Base-by-base conservation (phyloP, 1,140 invertebrate species). In the Wasmannia auropunctata region DNA sequence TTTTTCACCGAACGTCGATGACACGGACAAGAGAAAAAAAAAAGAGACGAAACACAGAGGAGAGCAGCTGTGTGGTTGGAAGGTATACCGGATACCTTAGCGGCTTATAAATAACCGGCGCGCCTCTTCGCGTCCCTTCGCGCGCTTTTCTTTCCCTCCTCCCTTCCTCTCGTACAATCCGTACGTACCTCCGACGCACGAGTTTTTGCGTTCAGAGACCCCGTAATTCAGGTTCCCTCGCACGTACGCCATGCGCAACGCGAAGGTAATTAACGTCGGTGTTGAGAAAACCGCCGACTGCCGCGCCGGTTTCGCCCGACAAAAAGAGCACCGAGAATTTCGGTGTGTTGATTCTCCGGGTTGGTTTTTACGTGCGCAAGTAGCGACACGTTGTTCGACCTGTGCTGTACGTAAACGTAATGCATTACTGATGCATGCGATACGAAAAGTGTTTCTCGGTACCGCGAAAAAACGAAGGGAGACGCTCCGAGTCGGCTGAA, bases 191-290 rank as follows among this genome's bases (percentile, higher is more conserved):
- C 77, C 87, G 85, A 79, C 88, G 79, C 88, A 70, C 16, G 34
- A 43, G 46, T 90, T 90, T 90, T 90, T 70, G 88, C 89, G 81
- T 88, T 91, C 86, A 65, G 67, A 58, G 84, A 88, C 84, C 89
- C 87, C 83, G 90, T 90, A 88, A 90, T 91, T 91, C 90, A 88
- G 79, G 89, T 90, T 89, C 84, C 84, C 80, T 85, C 86, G 89
- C 88, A 76, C 88, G 88, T 90, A 90, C 85, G 19, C 72, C 19
- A 46, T 54, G 46, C 63, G 67, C 77, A 89, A 90, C 79, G 77
- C 85, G 31, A 58, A n/a, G 40, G 81, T 87, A 90, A 90, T 90
- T 90, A 90, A 90, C 88, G 85, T 70, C 54, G n/a, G 31, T 8
- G 34, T 54, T 49, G 25, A 60, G 67, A 74, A 70, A 80, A 37